These are phyloP conservation scores for Synanthedon formicaeformis DNA, from an alignment of 2,888 invertebrate genomes.

Conservation along the genomic window DNA sequence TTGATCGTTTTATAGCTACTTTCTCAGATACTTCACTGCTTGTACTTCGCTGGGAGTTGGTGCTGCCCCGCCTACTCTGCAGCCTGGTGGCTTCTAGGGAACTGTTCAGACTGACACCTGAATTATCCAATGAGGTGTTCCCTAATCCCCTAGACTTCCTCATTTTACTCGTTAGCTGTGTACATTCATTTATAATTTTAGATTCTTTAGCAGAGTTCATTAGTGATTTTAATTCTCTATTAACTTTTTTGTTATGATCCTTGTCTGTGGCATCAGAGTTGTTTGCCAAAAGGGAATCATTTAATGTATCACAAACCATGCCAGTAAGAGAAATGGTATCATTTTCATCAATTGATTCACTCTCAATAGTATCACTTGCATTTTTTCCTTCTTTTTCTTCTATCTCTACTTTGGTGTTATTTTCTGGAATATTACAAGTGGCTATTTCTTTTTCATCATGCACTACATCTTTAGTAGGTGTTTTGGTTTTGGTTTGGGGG, in stretches of 20 bases:
- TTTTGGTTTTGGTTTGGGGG: no score
- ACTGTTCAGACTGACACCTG: slow-evolving; percentile 50
- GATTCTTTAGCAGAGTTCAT: slow-evolving; percentile 77
- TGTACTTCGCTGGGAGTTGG: slow-evolving; percentile 43
- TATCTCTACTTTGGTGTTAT: neutral
- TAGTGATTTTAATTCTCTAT: slow-evolving; percentile 73
- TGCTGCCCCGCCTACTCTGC: slow-evolving; percentile 37
- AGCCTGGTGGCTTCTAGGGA: slow-evolving; percentile 43
- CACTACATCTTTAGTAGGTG: no score
- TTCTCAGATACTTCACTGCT: slow-evolving; percentile 51
- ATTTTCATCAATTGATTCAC: neutral
- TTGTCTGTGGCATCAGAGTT: slow-evolving; percentile 38
- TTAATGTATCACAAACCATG: slow-evolving; percentile 12
- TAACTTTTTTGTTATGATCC: slow-evolving; percentile 52
- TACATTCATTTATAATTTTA: slow-evolving; percentile 73
- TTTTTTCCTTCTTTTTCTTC: neutral
- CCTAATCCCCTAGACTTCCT: slow-evolving; percentile 42
- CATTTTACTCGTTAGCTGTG: slow-evolving; percentile 61
- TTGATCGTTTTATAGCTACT: slow-evolving; percentile 49
- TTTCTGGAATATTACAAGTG: no score
- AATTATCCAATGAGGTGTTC: slow-evolving; percentile 45
- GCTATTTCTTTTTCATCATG: no score
- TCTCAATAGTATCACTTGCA: neutral
- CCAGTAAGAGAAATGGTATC: neutral
- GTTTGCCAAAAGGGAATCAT: slow-evolving; percentile 36